A percentile compares a stretch with the other conserved stretches of the same genome.
These are phyloP conservation scores for Halesus radiatus DNA, from an alignment of 1,140 invertebrate species.

Conservation along the genomic window DNA sequence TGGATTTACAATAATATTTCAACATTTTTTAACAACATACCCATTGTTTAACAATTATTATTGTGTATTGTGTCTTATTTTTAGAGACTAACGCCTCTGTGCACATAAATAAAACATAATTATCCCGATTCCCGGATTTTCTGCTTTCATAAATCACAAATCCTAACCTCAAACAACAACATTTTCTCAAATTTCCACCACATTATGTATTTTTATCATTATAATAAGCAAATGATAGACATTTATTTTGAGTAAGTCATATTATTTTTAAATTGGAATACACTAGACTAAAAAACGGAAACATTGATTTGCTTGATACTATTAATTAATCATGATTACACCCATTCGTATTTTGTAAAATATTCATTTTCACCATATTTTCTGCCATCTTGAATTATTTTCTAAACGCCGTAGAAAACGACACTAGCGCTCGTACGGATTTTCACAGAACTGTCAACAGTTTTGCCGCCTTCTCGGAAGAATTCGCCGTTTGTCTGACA, in stretches of 20 bases:
- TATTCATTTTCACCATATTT: constrained; percentile 1
- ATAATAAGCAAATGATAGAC: constrained; percentile 16
- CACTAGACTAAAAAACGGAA: constrained; percentile 23
- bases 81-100: background rate
- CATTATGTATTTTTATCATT: background rate
- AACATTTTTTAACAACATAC: constrained; percentile 23
- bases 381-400: background rate
- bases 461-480: background rate
- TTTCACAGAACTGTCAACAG: constrained; percentile 4
- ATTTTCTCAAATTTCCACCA: background rate
- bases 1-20: constrained; percentile 19
- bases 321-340: constrained; percentile 5
- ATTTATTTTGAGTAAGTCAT: constrained; percentile 15
- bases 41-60: constrained; percentile 22
- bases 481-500: background rate
- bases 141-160: constrained; percentile 3
- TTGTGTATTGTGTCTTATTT: constrained; percentile 6
- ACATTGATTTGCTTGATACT: constrained; percentile 8
- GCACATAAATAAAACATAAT: constrained; percentile 16
- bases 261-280: constrained; percentile 22
- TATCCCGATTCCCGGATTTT: background rate
- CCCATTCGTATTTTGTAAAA: background rate
- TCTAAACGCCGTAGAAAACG: too few species aligned
- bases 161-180: background rate
- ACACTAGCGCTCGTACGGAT: too few species aligned